Conservation (phyloP, 2,797 vertebrate species). For the Pipistrellus kuhlii region DNA sequence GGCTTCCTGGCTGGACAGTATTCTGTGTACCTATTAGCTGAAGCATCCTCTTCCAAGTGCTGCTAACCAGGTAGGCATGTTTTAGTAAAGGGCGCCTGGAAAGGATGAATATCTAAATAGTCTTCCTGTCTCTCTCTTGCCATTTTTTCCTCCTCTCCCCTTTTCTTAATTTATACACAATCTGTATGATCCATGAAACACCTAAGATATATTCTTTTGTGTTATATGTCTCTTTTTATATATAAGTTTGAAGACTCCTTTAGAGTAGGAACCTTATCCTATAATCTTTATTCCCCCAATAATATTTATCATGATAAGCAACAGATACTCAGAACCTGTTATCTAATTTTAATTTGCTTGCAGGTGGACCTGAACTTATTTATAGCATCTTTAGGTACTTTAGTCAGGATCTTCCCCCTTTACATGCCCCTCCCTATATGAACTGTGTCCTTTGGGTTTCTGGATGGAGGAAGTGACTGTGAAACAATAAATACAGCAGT, state of each 20-base stretch:
- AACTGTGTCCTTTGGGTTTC: not conserved
- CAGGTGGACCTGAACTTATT: not conserved
- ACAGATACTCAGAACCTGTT: not conserved
- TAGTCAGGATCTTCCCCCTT: not conserved
- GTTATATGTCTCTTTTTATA: not conserved
- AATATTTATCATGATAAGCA: not conserved
- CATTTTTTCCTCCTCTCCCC: not conserved
- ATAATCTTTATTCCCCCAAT: not conserved
- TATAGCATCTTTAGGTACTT: not conserved
- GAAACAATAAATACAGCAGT: not conserved
- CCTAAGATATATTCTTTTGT: not conserved
- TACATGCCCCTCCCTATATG: not conserved
- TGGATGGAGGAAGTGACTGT: not conserved
- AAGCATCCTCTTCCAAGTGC: not conserved
- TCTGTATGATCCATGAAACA: not conserved
- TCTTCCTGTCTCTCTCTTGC: not conserved
- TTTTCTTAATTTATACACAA: not conserved
- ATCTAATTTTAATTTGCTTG: constrained; percentile 39
- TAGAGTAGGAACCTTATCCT: not conserved
- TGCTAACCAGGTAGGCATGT: not conserved
- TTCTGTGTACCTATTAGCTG: not conserved
- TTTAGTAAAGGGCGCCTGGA: not conserved
- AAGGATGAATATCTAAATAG: not conserved
- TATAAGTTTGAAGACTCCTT: not conserved
- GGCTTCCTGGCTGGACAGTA: not conserved